Evolutionary conservation across 1,140 invertebrate genomes (phyloP).

Genomic region (Pygmarrhopalites habei): DNA sequence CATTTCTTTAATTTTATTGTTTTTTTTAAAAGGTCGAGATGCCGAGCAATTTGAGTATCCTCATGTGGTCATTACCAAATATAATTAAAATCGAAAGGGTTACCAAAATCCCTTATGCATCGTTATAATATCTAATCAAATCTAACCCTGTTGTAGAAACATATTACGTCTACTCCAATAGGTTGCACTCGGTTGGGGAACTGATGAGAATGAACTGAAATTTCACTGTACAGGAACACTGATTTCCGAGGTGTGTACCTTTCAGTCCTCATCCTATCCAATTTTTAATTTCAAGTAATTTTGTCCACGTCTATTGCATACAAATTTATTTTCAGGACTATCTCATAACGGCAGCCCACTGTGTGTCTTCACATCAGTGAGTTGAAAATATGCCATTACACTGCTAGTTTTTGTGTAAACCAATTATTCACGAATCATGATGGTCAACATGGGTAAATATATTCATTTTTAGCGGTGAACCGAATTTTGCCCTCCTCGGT

Average conservation of each 20-base stretch:
- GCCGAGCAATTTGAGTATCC: constrained; percentile 22
- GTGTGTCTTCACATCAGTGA: constrained; percentile 28
- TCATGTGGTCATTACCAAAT: constrained; percentile 17
- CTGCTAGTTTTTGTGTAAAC: background rate
- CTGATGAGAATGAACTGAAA: background rate
- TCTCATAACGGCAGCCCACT: constrained; percentile 47
- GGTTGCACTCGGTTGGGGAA: constrained; percentile 32
- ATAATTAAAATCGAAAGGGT: background rate
- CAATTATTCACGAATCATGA: background rate
- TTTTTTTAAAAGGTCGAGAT: too few species aligned
- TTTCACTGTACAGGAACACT: constrained; percentile 26
- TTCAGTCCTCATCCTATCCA: too few species aligned
- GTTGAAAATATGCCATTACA: background rate
- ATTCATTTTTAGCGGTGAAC: constrained; percentile 23
- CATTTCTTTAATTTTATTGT: too few species aligned
- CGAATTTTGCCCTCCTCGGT: constrained; percentile 23
- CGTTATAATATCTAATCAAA: background rate
- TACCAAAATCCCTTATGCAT: background rate
- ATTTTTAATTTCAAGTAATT: too few species aligned
- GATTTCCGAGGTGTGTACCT: constrained; percentile 41
- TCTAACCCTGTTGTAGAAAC: constrained; percentile 2
- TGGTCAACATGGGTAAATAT: background rate
- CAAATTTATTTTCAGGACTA: too few species aligned
- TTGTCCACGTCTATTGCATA: too few species aligned
- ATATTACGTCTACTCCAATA: constrained; percentile 4